Evolutionary conservation across 2,113 vertebrate genomes (phyloP).

Genomic region (Gasterosteus aculeatus): DNA sequence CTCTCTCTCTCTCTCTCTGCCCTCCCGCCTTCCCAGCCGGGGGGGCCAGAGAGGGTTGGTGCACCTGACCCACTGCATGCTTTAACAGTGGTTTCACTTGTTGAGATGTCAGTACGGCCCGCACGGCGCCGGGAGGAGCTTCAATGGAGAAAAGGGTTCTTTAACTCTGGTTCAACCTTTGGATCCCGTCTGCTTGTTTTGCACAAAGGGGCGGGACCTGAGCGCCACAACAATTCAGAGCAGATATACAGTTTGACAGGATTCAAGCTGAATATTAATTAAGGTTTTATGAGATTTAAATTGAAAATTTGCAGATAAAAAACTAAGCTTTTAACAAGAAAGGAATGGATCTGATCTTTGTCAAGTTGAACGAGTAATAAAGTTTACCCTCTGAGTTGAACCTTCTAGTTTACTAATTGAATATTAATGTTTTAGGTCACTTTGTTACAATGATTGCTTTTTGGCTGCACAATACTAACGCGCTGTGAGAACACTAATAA

Average conservation of each 20-base stretch:
- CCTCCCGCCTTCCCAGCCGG: conserved; percentile 8
- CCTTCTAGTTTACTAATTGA: background rate
- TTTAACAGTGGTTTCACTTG: background rate
- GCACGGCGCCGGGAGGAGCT: background rate
- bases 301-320: background rate
- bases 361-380: too few relatives aligned
- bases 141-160: background rate
- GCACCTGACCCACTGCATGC: background rate
- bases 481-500: background rate
- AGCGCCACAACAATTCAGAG: too few relatives aligned
- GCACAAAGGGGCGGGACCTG: background rate
- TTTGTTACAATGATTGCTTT: background rate
- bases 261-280: too few relatives aligned
- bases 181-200: background rate
- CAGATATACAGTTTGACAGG: too few relatives aligned
- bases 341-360: background rate
- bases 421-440: background rate
- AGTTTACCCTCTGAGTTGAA: too few relatives aligned
- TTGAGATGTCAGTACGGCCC: background rate
- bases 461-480: background rate
- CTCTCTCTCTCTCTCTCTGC: background rate
- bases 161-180: background rate
- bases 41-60: background rate
- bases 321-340: background rate
- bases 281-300: too few relatives aligned